A percentile compares a stretch with the other conserved stretches of the same genome.
Evolutionary conservation across 2,888 invertebrate species (phyloP).

Genomic region (Nomada fabriciana): DNA sequence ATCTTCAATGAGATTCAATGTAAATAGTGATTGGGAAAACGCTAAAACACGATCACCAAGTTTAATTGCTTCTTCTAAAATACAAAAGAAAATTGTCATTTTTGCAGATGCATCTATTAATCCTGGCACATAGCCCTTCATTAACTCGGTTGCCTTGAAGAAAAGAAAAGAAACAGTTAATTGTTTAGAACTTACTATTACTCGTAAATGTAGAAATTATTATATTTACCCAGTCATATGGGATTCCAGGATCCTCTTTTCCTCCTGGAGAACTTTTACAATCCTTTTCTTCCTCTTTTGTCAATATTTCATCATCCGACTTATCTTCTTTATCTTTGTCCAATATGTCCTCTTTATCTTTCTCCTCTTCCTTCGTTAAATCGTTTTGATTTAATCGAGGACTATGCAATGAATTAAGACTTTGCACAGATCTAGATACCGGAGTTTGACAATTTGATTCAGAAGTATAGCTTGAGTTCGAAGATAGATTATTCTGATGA

Average conservation of each 20-base stretch:
- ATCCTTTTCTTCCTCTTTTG: constrained; percentile 87
- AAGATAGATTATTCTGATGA: constrained; percentile 67
- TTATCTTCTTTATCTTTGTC: constrained; percentile 87
- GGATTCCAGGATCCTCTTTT: constrained; percentile 92
- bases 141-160: constrained; percentile 89
- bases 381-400: constrained; percentile 76
- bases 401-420: constrained; percentile 60
- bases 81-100: constrained; percentile 96
- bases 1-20: constrained; percentile 97
- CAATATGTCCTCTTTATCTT: constrained; percentile 85
- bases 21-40: constrained; percentile 98
- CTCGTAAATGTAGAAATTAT: not conserved
- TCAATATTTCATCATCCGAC: constrained; percentile 80
- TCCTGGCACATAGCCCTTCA: constrained; percentile 95
- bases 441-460: constrained; percentile 63
- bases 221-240: constrained; percentile 91
- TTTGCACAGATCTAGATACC: constrained; percentile 62
- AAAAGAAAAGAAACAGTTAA: constrained; percentile 4
- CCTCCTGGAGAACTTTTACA: constrained; percentile 85
- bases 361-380: constrained; percentile 85
- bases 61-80: constrained; percentile 94
- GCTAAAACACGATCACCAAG: constrained; percentile 96
- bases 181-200: not conserved
- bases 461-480: constrained; percentile 65
- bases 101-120: constrained; percentile 96